A percentile compares a stretch with the other conserved stretches of the same genome.
These are phyloP conservation scores for Rotaria socialis DNA, from an alignment of 2,888 invertebrate species.

Conservation along the genomic window DNA sequence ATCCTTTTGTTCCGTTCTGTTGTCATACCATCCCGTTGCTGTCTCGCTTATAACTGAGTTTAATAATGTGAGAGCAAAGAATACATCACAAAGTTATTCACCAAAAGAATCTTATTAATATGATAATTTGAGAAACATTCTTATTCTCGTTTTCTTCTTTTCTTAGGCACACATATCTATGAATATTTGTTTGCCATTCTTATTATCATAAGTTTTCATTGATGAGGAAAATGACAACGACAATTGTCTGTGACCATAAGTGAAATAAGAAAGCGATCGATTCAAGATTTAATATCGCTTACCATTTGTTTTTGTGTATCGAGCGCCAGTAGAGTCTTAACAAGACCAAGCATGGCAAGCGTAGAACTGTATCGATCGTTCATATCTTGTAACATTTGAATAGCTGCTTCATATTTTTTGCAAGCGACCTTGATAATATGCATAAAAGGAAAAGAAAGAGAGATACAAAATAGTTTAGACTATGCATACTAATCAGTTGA, in stretches of 20 bases:
- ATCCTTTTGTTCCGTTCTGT: too few relatives aligned
- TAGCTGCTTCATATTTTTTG: conserved; percentile 60
- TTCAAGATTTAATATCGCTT: conserved; percentile 47
- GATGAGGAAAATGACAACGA: not conserved
- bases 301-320: conserved; percentile 46
- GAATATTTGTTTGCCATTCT: not conserved
- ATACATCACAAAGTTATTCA: not conserved
- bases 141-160: not conserved
- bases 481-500: too few relatives aligned
- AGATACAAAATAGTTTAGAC: not conserved
- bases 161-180: not conserved
- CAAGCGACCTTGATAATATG: conserved; percentile 54
- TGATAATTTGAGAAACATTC: conserved; percentile 5
- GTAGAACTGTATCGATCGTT: conserved; percentile 60
- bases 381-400: conserved; percentile 58
- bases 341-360: conserved; percentile 54
- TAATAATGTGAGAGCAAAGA: too few relatives aligned
- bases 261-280: not conserved
- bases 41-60: too few relatives aligned
- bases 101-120: not conserved
- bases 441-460: too few relatives aligned
- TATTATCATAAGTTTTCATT: not conserved
- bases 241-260: not conserved
- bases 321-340: conserved; percentile 51
- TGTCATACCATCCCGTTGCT: too few relatives aligned